phyloP scores from a whole-genome alignment of 2,888 invertebrate species.

The Girardia tigrina region DNA sequence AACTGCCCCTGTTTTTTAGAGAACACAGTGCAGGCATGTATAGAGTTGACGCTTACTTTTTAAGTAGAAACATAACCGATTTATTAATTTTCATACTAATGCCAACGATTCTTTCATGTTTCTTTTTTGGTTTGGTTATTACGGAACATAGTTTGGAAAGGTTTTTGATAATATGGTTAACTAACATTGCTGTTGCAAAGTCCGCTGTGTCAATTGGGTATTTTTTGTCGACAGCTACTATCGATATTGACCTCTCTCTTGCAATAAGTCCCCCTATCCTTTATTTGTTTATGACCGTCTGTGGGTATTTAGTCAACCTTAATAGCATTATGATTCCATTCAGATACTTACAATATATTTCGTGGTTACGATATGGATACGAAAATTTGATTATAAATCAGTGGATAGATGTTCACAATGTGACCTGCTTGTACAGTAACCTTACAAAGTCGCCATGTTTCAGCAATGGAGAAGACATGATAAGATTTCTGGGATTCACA shows the following conservation, averaged over 20 bases:
- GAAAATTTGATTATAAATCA: not conserved
- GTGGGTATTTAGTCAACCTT: not conserved
- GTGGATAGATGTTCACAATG: constrained; percentile 12
- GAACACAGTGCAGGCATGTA: constrained; percentile 81
- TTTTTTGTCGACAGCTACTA: not conserved
- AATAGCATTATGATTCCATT: not conserved
- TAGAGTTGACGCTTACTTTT: constrained; percentile 73
- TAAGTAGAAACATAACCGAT: constrained; percentile 66
- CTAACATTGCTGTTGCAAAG: not conserved
- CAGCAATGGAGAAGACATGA: not conserved
- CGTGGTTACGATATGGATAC: not conserved
- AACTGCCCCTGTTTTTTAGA: constrained; percentile 71
- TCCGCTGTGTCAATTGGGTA: not conserved
- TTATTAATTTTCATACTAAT: constrained; percentile 45
- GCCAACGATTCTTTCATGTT: constrained; percentile 11
- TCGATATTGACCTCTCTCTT: not conserved
- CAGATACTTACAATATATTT: not conserved
- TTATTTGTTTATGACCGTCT: not conserved
- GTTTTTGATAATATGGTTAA: not conserved
- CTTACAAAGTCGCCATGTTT: not conserved
- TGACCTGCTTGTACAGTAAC: not conserved
- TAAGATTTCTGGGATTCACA: not conserved
- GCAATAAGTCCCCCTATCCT: not conserved
- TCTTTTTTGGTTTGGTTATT: not conserved
- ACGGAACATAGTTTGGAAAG: not conserved